Percentiles rank a stretch among this genome's conserved stretches.
phyloP scores from a whole-genome alignment of 2,797 vertebrate species.

The Cyprinella venusta region DNA sequence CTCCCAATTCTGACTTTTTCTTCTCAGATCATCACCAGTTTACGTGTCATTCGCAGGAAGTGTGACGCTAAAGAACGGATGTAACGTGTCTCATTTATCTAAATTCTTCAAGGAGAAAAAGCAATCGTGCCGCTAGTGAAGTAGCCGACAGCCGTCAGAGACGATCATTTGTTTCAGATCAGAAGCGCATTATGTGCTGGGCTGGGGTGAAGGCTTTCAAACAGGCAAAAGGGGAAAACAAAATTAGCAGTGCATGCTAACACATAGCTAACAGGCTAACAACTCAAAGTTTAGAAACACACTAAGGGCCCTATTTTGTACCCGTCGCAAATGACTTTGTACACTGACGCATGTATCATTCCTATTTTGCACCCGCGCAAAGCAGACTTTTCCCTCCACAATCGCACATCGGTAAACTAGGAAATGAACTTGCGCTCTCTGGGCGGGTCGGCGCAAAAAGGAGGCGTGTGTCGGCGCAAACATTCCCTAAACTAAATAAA shows the following conservation, averaged over 20 bases:
- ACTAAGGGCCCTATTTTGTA: too few relatives aligned
- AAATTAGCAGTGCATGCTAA: not conserved
- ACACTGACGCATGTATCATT: too few relatives aligned
- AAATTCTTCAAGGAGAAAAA: constrained; percentile 2
- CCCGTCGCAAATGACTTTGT: too few relatives aligned
- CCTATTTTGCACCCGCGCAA: too few relatives aligned
- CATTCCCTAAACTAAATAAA: not conserved
- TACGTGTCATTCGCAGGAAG: not conserved
- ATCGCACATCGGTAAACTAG: too few relatives aligned
- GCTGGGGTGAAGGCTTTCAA: not conserved
- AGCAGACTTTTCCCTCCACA: too few relatives aligned
- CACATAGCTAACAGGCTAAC: not conserved
- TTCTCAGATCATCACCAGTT: too few relatives aligned
- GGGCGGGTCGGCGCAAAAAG: too few relatives aligned
- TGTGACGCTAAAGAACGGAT: not conserved
- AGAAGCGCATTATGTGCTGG: not conserved
- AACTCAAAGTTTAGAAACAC: too few relatives aligned
- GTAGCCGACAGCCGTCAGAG: not conserved
- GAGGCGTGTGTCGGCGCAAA: too few relatives aligned
- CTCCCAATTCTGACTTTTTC: too few relatives aligned
- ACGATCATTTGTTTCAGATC: not conserved
- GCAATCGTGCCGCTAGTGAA: not conserved
- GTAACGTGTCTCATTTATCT: not conserved
- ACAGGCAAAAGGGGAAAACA: not conserved
- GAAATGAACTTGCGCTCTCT: too few relatives aligned